These are phyloP conservation scores for Poecilia velifera DNA, from an alignment of 2,797 vertebrate genomes.

Conservation along the genomic window DNA sequence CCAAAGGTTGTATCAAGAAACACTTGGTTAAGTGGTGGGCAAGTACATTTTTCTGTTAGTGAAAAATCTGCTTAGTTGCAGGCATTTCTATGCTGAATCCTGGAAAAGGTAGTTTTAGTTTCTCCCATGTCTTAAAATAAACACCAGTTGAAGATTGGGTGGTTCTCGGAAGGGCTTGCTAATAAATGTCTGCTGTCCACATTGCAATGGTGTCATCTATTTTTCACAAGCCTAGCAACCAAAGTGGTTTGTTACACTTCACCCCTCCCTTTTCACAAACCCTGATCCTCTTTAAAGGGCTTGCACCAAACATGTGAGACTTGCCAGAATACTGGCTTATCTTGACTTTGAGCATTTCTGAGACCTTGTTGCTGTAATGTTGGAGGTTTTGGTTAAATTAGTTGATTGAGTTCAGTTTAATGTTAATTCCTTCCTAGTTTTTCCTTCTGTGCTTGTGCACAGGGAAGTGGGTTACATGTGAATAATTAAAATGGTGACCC, in stretches of 20 bases:
- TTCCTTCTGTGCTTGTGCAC: neutral
- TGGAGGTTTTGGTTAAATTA: slow-evolving; percentile 14
- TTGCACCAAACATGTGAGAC: slow-evolving; percentile 34
- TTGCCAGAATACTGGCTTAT: slow-evolving; percentile 34
- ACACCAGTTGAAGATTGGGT: neutral
- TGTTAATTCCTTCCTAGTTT: slow-evolving; percentile 20
- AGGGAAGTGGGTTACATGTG: slow-evolving; percentile 49
- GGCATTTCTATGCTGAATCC: slow-evolving; percentile 16
- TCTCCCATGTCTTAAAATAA: slow-evolving; percentile 6
- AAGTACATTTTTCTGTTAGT: neutral
- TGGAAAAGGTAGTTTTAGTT: neutral
- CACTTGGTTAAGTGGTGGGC: neutral
- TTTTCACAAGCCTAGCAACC: slow-evolving; percentile 64
- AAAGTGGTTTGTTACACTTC: slow-evolving; percentile 29
- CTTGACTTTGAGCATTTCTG: neutral
- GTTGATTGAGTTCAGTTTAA: neutral
- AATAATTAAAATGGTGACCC: slow-evolving; percentile 55
- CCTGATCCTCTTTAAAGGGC: slow-evolving; percentile 11
- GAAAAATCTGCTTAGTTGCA: neutral
- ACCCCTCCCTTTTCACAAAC: slow-evolving; percentile 20
- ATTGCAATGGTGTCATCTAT: slow-evolving; percentile 63
- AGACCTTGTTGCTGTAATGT: neutral
- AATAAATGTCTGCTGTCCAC: slow-evolving; percentile 55
- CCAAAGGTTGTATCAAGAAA: neutral
- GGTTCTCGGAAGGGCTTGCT: slow-evolving; percentile 53